phyloP scores from a whole-genome alignment of 1,140 invertebrate species.

The Cylas formicarius region DNA sequence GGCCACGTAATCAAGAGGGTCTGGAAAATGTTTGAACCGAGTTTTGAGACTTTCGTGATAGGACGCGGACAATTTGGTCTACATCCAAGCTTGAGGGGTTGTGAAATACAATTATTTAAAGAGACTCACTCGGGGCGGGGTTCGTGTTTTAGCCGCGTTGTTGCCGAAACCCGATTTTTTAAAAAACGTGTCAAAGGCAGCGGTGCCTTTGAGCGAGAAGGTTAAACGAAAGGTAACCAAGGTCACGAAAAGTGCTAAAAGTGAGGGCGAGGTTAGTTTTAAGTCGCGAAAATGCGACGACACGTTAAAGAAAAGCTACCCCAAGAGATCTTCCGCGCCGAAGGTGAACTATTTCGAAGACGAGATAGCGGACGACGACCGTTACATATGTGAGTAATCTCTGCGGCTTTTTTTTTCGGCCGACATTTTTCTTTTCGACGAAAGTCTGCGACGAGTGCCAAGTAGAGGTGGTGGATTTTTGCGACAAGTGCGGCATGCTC shows the following conservation, averaged over 20 bases:
- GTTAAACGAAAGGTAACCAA: neutral
- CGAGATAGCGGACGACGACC: constrained; percentile 9
- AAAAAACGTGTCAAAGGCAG: neutral
- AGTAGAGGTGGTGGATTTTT: constrained; percentile 22
- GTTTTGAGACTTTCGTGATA: neutral
- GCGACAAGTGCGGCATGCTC: constrained; percentile 24
- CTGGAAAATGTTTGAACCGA: neutral
- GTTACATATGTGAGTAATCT: constrained; percentile 18
- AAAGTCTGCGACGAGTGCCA: constrained; percentile 28
- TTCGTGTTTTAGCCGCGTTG: no score
- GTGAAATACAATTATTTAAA: neutral
- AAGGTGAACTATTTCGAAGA: constrained; percentile 15
- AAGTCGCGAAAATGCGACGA: neutral
- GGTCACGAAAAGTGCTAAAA: neutral
- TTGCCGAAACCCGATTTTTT: no score
- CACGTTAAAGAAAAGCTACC: constrained; percentile 3
- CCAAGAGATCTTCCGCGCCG: constrained; percentile 1
- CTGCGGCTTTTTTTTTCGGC: neutral
- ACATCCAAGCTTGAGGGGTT: neutral
- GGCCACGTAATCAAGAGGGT: neutral
- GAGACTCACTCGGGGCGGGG: no score
- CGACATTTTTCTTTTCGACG: neutral
- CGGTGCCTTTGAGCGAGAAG: neutral
- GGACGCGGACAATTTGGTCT: neutral
- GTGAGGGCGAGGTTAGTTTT: neutral